phyloP scores from a whole-genome alignment of 2,113 vertebrate genomes.

The Alligator mississippiensis region DNA sequence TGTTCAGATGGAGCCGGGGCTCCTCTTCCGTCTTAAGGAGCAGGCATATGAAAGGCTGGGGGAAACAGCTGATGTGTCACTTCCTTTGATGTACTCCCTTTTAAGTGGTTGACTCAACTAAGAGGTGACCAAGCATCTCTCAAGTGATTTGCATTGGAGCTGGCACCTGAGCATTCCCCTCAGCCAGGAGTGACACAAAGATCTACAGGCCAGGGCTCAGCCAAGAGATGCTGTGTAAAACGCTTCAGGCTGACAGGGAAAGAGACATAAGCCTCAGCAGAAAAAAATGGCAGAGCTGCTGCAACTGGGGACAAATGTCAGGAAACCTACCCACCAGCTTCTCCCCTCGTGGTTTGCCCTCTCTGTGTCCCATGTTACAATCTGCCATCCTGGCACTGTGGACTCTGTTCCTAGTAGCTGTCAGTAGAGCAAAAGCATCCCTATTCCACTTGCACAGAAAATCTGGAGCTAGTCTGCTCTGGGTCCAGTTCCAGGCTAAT shows the following conservation, averaged over 20 bases:
- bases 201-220: neutral
- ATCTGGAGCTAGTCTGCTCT: neutral
- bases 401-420: neutral
- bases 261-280: neutral
- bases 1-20: slow-evolving; percentile 24
- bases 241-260: neutral
- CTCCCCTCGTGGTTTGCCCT: neutral
- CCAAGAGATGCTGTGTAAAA: neutral
- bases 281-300: neutral
- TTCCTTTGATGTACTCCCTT: slow-evolving; percentile 22
- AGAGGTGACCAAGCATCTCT: slow-evolving; percentile 38
- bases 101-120: slow-evolving; percentile 43
- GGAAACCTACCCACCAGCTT: neutral
- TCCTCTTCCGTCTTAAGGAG: slow-evolving; percentile 31
- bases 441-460: neutral
- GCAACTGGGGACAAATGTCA: neutral
- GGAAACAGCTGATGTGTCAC: slow-evolving; percentile 38
- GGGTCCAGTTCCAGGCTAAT: neutral
- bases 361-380: neutral
- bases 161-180: slow-evolving; percentile 5
- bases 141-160: slow-evolving; percentile 10
- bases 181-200: neutral
- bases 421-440: neutral
- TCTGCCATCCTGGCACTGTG: neutral
- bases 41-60: slow-evolving; percentile 31